Evolutionary conservation across 2,888 invertebrate genomes (phyloP).

Genomic region (Acanthopleura granulata): DNA sequence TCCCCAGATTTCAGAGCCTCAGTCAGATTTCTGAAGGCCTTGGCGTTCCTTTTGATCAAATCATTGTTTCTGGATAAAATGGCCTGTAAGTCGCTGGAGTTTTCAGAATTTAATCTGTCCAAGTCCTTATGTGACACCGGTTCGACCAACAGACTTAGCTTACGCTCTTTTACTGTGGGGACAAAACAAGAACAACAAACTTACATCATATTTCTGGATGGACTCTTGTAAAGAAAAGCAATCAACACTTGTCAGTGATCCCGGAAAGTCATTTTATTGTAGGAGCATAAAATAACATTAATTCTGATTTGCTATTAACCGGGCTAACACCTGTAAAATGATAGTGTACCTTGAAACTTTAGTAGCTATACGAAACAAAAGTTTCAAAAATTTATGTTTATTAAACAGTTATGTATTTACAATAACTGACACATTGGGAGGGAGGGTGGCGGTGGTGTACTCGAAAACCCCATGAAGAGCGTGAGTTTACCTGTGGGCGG

Average conservation of each 20-base stretch:
- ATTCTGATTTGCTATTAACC: no score
- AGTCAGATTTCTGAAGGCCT: neutral
- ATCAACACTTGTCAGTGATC: no score
- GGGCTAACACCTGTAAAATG: no score
- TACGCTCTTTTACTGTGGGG: conserved; percentile 6
- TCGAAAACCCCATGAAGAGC: no score
- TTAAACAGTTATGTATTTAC: no score
- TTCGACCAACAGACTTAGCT: conserved; percentile 14
- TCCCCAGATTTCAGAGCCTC: conserved; percentile 9
- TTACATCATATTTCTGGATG: neutral
- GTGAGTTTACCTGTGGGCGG: conserved; percentile 14
- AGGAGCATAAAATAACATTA: no score
- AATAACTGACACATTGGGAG: no score
- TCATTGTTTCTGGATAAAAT: conserved; percentile 8
- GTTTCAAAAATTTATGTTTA: no score
- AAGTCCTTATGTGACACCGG: neutral
- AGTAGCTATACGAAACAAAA: no score
- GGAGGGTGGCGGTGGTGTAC: no score
- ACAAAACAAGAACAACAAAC: neutral
- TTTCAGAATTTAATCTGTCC: neutral
- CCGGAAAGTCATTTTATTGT: no score
- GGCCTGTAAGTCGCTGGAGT: neutral
- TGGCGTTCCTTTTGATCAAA: neutral
- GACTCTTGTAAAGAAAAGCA: neutral
- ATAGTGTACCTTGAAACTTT: no score